Conservation (phyloP, 2,888 invertebrate species). For the Zygogramma bicolorata region DNA sequence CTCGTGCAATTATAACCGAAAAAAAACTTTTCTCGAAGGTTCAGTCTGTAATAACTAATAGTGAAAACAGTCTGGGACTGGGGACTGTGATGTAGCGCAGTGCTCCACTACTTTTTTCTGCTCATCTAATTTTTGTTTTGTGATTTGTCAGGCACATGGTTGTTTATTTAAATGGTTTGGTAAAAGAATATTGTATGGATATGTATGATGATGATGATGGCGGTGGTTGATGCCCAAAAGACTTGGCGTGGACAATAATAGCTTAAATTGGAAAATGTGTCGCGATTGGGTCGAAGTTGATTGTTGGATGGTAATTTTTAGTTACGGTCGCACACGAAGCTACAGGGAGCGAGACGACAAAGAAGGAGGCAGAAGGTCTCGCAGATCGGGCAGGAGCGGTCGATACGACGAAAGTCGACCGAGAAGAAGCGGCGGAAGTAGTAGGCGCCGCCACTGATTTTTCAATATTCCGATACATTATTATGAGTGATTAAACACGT, state of each 20-base stretch:
- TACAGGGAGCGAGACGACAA: conserved; percentile 60
- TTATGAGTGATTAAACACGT: neutral
- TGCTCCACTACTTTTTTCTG: conserved; percentile 34
- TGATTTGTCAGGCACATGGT: conserved; percentile 69
- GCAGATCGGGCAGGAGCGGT: conserved; percentile 48
- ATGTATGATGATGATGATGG: conserved; percentile 54
- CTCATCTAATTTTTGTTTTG: conserved; percentile 64
- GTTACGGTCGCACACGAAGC: conserved; percentile 61
- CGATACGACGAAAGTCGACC: conserved; percentile 39
- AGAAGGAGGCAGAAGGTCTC: conserved; percentile 58
- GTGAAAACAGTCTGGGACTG: no score
- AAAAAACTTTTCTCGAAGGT: no score
- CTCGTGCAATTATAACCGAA: no score
- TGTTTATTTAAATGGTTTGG: conserved; percentile 66
- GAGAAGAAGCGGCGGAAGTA: conserved; percentile 39
- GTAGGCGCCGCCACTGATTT: conserved; percentile 25
- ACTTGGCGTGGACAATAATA: conserved; percentile 53
- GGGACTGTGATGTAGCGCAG: conserved; percentile 28
- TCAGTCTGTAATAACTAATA: no score
- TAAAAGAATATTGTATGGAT: conserved; percentile 64
- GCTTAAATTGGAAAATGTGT: conserved; percentile 43
- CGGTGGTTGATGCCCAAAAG: conserved; percentile 41
- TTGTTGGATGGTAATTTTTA: conserved; percentile 58
- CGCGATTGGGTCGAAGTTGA: conserved; percentile 44
- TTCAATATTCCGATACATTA: neutral